These are phyloP conservation scores for Peromyscus polionotus DNA, from an alignment of 2,113 vertebrate genomes.

Conservation along the genomic window DNA sequence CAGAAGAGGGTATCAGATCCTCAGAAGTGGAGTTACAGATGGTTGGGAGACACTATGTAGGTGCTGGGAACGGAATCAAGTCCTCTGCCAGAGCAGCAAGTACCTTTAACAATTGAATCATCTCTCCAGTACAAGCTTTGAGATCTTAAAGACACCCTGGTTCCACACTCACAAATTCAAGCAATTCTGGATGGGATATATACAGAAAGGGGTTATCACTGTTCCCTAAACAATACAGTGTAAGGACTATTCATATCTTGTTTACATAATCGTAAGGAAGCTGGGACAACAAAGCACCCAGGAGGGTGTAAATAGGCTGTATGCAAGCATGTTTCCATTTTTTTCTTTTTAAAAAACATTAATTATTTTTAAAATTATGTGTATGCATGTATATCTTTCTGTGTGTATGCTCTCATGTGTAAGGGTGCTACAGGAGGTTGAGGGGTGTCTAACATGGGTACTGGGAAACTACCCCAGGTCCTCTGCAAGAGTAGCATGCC, in stretches of 20 bases:
- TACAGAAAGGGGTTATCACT: background rate
- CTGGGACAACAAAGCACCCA: background rate
- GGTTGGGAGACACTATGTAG: background rate
- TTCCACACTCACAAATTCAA: background rate
- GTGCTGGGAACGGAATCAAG: background rate
- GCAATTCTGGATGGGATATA: background rate
- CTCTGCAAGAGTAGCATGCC: background rate
- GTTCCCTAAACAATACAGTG: background rate
- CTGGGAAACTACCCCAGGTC: background rate
- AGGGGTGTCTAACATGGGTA: too few relatives aligned
- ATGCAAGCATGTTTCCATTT: background rate
- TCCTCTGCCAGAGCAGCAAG: background rate
- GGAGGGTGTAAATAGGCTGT: background rate
- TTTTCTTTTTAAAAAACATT: background rate
- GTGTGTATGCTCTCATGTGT: background rate
- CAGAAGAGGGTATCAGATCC: background rate
- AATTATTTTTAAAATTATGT: background rate
- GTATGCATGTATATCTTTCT: background rate
- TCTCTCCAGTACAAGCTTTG: background rate
- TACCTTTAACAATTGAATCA: background rate
- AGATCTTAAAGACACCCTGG: background rate
- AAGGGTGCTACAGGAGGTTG: background rate
- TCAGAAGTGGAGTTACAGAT: background rate
- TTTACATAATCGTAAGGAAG: background rate
- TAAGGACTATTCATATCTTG: too few relatives aligned